Evolutionary conservation across 2,113 vertebrate species (phyloP), one percentile per base, ranked within the genome.

Genomic region (Dipodomys merriami): DNA sequence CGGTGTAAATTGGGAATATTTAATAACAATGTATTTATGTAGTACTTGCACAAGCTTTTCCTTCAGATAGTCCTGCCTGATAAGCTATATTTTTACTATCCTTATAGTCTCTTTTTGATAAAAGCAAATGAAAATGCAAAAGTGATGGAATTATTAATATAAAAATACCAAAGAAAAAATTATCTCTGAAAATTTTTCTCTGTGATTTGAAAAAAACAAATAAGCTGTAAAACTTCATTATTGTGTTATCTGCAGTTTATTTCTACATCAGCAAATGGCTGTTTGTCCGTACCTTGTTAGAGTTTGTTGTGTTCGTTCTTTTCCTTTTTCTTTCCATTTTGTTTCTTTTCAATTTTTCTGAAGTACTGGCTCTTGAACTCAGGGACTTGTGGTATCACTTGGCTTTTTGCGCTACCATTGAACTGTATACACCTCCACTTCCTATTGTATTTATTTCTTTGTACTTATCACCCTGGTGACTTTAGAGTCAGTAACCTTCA

Each of bases 1-100:
- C 22, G 19, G 12, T n/a, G 7, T 13, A 30, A 18, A n/a, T 6
- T 23, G 29, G 44, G 19, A 16, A 0, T 0, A n/a, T 49, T 30
- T 83, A 83, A 2, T 6, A 10, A 27, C 25, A 30, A 4, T 35
- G 35, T 35, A 35, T 35, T 35, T 35, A 35, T 35, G 35, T 35
- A 35, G 35, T 35, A 35, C 35, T 35, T 3, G 3, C 35, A 35
- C 35, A 35, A 35, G 35, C 5, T 46, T 83, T 68, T n/a, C 9
- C 29, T 68, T 27, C 25, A 18, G 60, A 67, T 46, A 65, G 15
- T 67, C 5, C 5, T 83, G 18, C 46, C 19, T n/a, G 10, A 83
- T 20, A 12, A 53, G 6, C 44, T 53, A 35, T 15, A 30, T 53
- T 68, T 83, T 83, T 64, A n/a, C 49, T 39, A 49, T 44, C 49